Evolutionary conservation across 2,888 invertebrate species (phyloP).

Genomic region (Nezara viridula): DNA sequence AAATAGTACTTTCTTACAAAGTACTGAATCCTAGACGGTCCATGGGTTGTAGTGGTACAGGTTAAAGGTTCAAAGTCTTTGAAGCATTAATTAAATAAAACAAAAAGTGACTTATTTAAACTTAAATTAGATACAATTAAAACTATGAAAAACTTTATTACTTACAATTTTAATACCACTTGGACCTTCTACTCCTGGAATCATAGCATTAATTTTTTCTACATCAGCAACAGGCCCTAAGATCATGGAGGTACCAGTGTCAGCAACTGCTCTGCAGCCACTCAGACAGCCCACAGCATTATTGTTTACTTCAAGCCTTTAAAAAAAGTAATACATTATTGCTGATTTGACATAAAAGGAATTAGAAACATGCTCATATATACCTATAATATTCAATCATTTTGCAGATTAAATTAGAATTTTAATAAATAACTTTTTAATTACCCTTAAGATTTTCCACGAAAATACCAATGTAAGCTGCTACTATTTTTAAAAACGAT

Average conservation of each 20-base stretch:
- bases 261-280: slow-evolving; percentile 96
- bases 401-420: neutral
- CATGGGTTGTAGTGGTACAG: too few relatives aligned
- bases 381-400: too few relatives aligned
- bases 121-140: neutral
- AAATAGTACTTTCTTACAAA: too few relatives aligned
- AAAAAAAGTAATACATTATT: neutral
- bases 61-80: too few relatives aligned
- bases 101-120: neutral
- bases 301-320: slow-evolving; percentile 52
- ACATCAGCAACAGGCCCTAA: slow-evolving; percentile 89
- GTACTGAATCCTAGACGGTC: too few relatives aligned
- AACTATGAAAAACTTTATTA: neutral
- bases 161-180: slow-evolving; percentile 38
- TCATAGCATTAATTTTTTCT: slow-evolving; percentile 81
- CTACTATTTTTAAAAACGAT: too few relatives aligned
- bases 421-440: neutral
- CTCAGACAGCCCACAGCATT: slow-evolving; percentile 43
- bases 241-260: slow-evolving; percentile 96
- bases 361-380: neutral
- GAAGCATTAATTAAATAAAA: too few relatives aligned
- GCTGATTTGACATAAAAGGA: neutral
- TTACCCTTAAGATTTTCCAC: neutral
- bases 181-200: slow-evolving; percentile 75
- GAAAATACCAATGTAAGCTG: neutral